These are phyloP conservation scores for Prionace glauca DNA, from an alignment of 2,797 vertebrate species.

Conservation along the genomic window DNA sequence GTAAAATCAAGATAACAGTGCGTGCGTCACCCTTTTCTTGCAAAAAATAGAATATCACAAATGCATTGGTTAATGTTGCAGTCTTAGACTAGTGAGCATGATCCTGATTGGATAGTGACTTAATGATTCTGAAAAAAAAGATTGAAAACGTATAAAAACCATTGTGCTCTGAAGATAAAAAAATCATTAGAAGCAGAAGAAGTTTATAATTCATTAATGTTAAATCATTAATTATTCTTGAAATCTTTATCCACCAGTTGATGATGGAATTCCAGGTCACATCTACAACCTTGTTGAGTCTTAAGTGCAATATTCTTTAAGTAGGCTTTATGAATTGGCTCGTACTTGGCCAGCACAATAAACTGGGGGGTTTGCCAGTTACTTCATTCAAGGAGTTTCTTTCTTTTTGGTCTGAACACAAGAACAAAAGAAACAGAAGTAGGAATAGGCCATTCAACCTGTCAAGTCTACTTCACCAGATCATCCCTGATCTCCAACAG, in stretches of 20 bases:
- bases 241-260: not conserved
- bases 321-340: not conserved
- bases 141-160: not conserved
- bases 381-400: not conserved
- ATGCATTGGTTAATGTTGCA: not conserved
- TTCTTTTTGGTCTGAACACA: not conserved
- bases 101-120: not conserved
- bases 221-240: not conserved
- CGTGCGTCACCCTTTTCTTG: not conserved
- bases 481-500: too few species aligned
- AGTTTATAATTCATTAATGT: not conserved
- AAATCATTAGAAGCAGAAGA: not conserved
- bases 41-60: not conserved
- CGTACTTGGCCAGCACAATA: not conserved
- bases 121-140: not conserved
- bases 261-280: not conserved
- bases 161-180: not conserved
- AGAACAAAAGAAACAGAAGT: too few species aligned
- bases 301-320: not conserved
- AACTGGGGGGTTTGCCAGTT: not conserved
- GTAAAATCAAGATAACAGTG: not conserved
- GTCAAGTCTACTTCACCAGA: too few species aligned
- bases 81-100: too few species aligned
- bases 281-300: not conserved
- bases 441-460: too few species aligned